Conservation (phyloP, 2,113 vertebrate genomes). For the Prietella phreatophila region DNA sequence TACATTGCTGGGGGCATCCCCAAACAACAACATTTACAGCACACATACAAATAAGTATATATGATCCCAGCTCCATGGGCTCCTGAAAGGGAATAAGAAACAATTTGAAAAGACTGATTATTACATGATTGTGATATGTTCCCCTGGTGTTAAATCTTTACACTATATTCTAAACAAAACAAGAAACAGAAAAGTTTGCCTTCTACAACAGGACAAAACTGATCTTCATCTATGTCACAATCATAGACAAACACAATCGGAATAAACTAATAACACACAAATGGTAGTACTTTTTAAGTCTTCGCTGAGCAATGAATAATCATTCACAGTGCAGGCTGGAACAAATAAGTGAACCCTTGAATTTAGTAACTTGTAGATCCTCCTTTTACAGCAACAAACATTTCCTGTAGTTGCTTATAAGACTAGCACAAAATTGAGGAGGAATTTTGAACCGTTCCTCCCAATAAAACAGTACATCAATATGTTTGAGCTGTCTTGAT, state of each 20-base stretch:
- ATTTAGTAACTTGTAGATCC: neutral
- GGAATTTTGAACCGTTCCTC: no score
- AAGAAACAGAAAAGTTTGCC: neutral
- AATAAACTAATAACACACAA: neutral
- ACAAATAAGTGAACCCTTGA: neutral
- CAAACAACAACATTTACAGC: conserved; percentile 49
- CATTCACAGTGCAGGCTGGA: no score
- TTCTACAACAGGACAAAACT: neutral
- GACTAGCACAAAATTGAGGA: neutral
- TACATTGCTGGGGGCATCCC: conserved; percentile 64
- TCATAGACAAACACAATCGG: neutral
- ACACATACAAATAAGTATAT: conserved; percentile 57
- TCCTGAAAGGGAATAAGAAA: conserved; percentile 51
- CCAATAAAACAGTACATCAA: no score
- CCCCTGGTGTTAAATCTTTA: neutral
- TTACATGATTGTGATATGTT: neutral
- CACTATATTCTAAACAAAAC: neutral
- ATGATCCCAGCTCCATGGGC: conserved; percentile 62
- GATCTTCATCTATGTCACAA: neutral
- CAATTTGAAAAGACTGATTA: neutral
- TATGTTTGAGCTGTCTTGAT: no score
- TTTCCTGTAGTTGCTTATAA: no score
- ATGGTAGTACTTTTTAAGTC: no score
- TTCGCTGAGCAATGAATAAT: no score
- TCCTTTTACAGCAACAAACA: neutral